Evolutionary conservation across 2,888 invertebrate species (phyloP), one percentile per base, ranked within the genome.

Genomic region (Steinernema scapterisci): DNA sequence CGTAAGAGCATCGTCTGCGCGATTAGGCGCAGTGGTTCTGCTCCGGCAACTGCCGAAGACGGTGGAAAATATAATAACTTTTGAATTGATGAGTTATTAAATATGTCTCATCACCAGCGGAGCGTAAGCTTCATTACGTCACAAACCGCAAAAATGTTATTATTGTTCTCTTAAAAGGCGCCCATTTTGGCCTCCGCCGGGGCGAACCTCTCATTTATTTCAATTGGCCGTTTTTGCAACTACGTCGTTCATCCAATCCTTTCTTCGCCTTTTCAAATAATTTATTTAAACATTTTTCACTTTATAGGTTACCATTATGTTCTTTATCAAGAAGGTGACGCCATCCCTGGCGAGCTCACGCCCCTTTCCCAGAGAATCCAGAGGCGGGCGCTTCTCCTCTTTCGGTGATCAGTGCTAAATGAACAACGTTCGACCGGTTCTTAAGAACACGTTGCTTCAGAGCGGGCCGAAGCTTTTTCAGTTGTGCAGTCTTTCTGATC

Each of bases 251-350:
- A 3, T 5, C 48, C n/a, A 48, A 16, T 48, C 19, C 48, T 16
- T 48, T 48, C n/a, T 13, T 7, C 48, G 16, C 48, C 5, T 48
- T 19, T 48, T 19, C 13, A 48, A 19, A 48, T 48, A 5, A 63
- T 63, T 63, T 31, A 9, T 63, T 25, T 9, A 1, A 27, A 7
- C 31, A 13, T 31, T 27, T 63, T 27, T 27, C 11, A 63, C 31
- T 38, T 63, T 63, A 38, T 13, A 13, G 31, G 38, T 31, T 63
- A 63, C n/a, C 16, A 27, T 38, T 16, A 63, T 25, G 31, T 16
- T 31, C 63, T 63, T 63, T 63, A 31, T 31, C 63, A 38, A 7
- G 63, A n/a, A 25, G 25, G 54, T 27, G 63, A 63, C 63, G 63
- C 13, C 31, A 31, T 63, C 31, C 21, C 11, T 25, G 9, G 16